Evolutionary conservation across 2,888 invertebrate genomes (phyloP).

Genomic region (Macrosiphum euphorbiae): DNA sequence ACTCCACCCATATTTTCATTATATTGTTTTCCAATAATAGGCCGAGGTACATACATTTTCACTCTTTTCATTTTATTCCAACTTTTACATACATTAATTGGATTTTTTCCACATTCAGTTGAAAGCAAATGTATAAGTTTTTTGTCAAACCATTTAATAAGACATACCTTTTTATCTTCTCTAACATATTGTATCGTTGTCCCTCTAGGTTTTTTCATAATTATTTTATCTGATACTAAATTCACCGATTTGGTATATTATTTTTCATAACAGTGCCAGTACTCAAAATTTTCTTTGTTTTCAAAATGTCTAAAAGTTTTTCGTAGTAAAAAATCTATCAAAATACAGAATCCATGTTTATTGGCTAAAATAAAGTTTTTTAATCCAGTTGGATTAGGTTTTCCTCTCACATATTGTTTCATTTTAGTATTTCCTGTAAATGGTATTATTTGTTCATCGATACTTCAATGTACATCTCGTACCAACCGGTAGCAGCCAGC

Average conservation of each 20-base stretch:
- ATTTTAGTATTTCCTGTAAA: constrained; percentile 33
- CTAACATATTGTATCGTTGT: constrained; percentile 1
- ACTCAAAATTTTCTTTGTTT: constrained; percentile 7
- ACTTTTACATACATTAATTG: not conserved
- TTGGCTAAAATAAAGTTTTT: constrained; percentile 30
- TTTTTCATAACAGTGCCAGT: not conserved
- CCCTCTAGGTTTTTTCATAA: not conserved
- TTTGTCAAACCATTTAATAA: not conserved
- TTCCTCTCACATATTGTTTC: not conserved
- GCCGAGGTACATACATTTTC: not conserved
- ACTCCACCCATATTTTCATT: constrained; percentile 4
- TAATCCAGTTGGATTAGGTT: constrained; percentile 30
- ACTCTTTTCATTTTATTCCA: constrained; percentile 2
- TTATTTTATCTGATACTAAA: constrained; percentile 26
- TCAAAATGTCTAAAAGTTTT: constrained; percentile 17
- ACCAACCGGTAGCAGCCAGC: constrained; percentile 12
- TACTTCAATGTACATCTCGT: constrained; percentile 9
- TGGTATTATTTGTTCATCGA: constrained; percentile 41
- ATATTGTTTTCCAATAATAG: not conserved
- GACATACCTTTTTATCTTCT: constrained; percentile 17
- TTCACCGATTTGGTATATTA: not conserved
- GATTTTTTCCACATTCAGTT: not conserved
- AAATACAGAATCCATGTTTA: constrained; percentile 33
- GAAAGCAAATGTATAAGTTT: not conserved
- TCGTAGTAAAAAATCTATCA: constrained; percentile 24